Conservation (phyloP, 2,797 vertebrate genomes). For the Tokudaia tokunoshimensis region DNA sequence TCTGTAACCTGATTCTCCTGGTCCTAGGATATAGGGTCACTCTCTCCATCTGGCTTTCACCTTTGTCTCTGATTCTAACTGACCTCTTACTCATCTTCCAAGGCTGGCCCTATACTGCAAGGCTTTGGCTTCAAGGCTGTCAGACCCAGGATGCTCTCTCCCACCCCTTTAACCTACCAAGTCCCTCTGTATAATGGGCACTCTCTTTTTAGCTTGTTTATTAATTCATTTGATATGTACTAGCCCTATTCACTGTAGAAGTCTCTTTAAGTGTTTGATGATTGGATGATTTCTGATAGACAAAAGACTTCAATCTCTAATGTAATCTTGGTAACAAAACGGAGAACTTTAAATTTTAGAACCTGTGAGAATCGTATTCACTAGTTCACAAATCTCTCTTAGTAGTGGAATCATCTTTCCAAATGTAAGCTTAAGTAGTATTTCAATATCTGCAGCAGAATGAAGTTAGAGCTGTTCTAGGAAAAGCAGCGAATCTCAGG, state of each 20-base stretch:
- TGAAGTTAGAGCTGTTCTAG: not conserved
- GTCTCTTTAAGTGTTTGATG: not conserved
- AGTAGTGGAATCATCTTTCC: not conserved
- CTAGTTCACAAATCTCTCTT: not conserved
- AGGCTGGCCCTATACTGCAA: not conserved
- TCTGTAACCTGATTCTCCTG: not conserved
- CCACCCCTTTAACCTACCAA: no score
- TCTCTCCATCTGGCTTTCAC: not conserved
- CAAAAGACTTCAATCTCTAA: not conserved
- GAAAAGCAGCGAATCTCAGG: not conserved
- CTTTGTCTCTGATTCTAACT: not conserved
- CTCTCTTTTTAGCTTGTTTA: not conserved
- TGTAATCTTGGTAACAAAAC: not conserved
- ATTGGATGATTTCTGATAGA: slow-evolving; percentile 29
- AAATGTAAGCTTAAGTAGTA: not conserved
- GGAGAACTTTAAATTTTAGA: not conserved
- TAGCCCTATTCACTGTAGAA: not conserved
- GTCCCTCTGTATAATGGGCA: not conserved
- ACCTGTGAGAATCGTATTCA: not conserved
- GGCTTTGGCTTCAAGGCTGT: not conserved
- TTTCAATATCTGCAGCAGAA: not conserved
- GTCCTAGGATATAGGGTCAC: not conserved
- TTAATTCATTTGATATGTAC: not conserved
- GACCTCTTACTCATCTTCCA: not conserved
- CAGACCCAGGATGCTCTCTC: not conserved